phyloP scores from a whole-genome alignment of 2,113 vertebrate species.

The Heloderma charlesbogerti region DNA sequence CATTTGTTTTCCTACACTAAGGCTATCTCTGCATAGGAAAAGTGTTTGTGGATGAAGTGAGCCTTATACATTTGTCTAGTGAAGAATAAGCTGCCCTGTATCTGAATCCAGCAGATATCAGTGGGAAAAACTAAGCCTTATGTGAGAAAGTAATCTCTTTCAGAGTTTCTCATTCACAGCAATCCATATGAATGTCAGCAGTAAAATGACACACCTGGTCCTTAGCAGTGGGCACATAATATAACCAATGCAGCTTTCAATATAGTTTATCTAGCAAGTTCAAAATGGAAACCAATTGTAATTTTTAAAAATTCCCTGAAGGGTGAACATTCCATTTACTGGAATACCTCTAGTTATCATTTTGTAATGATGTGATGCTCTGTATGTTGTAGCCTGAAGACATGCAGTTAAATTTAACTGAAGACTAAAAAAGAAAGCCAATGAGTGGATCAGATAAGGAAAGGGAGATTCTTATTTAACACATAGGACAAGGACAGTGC shows the following conservation, averaged over 20 bases:
- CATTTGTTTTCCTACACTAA: not conserved
- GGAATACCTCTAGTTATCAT: not conserved
- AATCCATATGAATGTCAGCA: not conserved
- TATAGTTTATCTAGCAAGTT: not conserved
- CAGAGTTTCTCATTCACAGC: not conserved
- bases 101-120: not conserved
- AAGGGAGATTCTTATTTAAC: not conserved
- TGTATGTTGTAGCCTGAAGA: not conserved
- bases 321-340: constrained; percentile 6
- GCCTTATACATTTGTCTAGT: not conserved
- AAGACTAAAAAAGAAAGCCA: not conserved
- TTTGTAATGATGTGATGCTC: not conserved
- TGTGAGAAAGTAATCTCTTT: not conserved
- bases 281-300: constrained; percentile 5
- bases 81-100: not conserved
- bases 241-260: not conserved
- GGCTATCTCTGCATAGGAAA: not conserved
- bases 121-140: not conserved
- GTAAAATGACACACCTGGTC: not conserved
- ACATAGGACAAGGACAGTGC: not conserved
- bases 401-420: not conserved
- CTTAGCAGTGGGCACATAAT: not conserved
- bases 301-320: constrained; percentile 5
- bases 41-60: not conserved
- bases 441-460: not conserved